Percentiles rank a stretch among this genome's conserved stretches.
Conservation (phyloP, 2,797 vertebrate genomes). For the Sebastes steindachneri region DNA sequence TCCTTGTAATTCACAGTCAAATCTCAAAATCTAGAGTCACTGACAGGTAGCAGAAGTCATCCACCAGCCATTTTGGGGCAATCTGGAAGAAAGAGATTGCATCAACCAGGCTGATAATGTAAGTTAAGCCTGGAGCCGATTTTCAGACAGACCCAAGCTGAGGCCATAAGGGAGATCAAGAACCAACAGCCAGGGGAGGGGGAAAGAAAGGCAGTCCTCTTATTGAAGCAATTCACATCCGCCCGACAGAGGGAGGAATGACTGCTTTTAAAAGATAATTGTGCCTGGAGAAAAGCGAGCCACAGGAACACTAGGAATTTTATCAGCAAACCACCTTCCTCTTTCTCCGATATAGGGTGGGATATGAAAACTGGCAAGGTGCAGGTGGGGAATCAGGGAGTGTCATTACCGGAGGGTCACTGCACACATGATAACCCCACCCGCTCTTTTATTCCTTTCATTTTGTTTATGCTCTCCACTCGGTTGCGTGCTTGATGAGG, state of each 20-base stretch:
- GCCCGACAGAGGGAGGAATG: conserved; percentile 57
- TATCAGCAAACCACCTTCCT: conserved; percentile 68
- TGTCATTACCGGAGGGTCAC: conserved; percentile 68
- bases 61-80: conserved; percentile 49
- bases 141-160: conserved; percentile 47
- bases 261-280: conserved; percentile 78
- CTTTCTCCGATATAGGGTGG: conserved; percentile 49
- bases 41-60: conserved; percentile 41
- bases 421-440: conserved; percentile 58
- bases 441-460: conserved; percentile 60
- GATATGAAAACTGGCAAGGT: conserved; percentile 73
- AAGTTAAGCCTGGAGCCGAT: conserved; percentile 62
- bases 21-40: conserved; percentile 54
- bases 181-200: conserved; percentile 21
- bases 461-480: conserved; percentile 72
- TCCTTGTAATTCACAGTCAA: conserved; percentile 48
- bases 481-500: conserved; percentile 66
- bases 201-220: conserved; percentile 32
- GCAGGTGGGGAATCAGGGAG: conserved; percentile 62
- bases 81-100: conserved; percentile 68
- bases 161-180: conserved; percentile 42
- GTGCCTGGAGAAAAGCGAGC: conserved; percentile 64
- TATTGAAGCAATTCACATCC: conserved; percentile 64
- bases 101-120: conserved; percentile 72
- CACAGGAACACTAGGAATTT: conserved; percentile 61